These are phyloP conservation scores for Pedetes capensis DNA, from an alignment of 2,113 vertebrate genomes.

Conservation along the genomic window DNA sequence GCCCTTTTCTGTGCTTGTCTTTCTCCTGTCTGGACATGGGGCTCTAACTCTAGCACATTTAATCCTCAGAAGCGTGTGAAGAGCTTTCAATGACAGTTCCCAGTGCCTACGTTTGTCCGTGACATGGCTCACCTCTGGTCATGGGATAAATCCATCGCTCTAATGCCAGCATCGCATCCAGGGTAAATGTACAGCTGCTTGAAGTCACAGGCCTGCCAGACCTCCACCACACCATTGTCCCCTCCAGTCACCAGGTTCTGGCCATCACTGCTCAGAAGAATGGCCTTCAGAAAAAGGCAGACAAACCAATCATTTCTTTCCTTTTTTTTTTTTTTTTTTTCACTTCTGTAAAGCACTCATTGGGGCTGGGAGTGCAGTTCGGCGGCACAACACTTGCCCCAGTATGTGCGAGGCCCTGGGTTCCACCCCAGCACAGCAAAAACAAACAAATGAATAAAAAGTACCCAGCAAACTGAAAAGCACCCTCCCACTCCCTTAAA, in stretches of 20 bases:
- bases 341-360: not conserved
- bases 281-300: slow-evolving; percentile 84
- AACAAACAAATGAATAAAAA: not conserved
- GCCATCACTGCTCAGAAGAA: slow-evolving; percentile 97
- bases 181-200: slow-evolving; percentile 99
- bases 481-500: not conserved
- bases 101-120: not conserved
- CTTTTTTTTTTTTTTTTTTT: not conserved
- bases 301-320: slow-evolving; percentile 8
- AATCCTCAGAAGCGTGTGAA: not conserved
- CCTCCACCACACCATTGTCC: slow-evolving; percentile 98
- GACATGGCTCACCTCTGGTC: slow-evolving; percentile 93
- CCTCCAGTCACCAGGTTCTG: slow-evolving; percentile 99
- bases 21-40: not conserved
- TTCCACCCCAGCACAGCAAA: not conserved
- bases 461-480: not conserved
- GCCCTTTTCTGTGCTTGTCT: not conserved
- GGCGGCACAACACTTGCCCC: not conserved
- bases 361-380: not conserved
- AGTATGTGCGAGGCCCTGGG: not conserved
- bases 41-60: not conserved
- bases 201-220: slow-evolving; percentile 99
- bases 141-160: slow-evolving; percentile 98
- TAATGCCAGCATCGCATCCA: slow-evolving; percentile 97
- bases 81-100: not conserved